Evolutionary conservation across 2,113 vertebrate genomes (phyloP).

Genomic region (Gallinago paraguaiae): DNA sequence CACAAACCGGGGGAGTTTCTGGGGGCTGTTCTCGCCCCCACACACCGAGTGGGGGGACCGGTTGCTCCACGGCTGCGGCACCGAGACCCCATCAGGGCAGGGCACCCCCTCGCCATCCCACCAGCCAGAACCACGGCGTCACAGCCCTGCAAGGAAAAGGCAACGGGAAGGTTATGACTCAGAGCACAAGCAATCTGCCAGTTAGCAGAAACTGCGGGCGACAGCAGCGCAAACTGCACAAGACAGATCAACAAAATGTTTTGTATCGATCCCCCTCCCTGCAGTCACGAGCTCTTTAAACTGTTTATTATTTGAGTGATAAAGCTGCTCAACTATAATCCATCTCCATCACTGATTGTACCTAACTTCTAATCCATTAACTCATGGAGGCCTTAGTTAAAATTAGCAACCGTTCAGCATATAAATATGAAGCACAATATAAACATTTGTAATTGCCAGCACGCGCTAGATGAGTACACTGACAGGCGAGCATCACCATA

Average conservation of each 20-base stretch:
- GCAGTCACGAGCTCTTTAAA: background rate
- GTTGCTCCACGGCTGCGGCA: background rate
- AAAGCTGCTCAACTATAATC: background rate
- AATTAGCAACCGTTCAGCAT: background rate
- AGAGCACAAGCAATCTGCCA: background rate
- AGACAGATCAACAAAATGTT: background rate
- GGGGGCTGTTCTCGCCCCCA: background rate
- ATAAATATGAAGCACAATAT: background rate
- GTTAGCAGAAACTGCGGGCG: background rate
- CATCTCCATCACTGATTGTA: background rate
- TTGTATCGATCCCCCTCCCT: background rate
- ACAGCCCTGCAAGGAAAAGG: background rate
- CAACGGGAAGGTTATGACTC: background rate
- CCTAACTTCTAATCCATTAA: background rate
- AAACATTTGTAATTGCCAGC: background rate
- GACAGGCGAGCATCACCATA: background rate
- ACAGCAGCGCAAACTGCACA: background rate
- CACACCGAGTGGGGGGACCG: fast-evolving
- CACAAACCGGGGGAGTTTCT: background rate
- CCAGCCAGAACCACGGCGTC: background rate
- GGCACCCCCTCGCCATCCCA: background rate
- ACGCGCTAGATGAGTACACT: background rate
- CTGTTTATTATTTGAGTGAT: background rate
- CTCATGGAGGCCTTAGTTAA: background rate
- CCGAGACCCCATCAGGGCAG: background rate